Conservation (phyloP, 2,888 invertebrate genomes). For the Tetragonula carbonaria region DNA sequence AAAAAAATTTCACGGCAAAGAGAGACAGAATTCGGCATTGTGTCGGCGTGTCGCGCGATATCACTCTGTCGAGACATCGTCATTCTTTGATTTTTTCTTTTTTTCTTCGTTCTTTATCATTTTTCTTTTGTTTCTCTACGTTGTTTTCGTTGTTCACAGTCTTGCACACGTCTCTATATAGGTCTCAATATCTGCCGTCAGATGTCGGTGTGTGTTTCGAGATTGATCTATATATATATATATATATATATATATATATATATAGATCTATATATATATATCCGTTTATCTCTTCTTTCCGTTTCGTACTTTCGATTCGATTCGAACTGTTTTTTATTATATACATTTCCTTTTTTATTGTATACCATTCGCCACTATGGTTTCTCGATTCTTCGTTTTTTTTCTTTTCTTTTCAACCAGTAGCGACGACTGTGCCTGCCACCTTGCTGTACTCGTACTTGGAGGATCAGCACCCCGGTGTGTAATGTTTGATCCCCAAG, state of each 20-base stretch:
- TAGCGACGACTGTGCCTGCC: conserved; percentile 81
- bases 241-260: neutral
- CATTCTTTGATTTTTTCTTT: conserved; percentile 59
- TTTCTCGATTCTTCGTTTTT: conserved; percentile 57
- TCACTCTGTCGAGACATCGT: conserved; percentile 52
- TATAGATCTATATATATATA: neutral
- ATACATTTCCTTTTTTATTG: conserved; percentile 48
- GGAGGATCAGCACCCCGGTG: conserved; percentile 77
- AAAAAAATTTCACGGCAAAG: conserved; percentile 2
- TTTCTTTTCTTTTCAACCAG: conserved; percentile 58
- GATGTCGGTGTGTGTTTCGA: conserved; percentile 64
- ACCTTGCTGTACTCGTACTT: conserved; percentile 80
- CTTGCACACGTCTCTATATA: conserved; percentile 1
- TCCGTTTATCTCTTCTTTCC: conserved; percentile 58
- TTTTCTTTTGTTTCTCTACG: conserved; percentile 36
- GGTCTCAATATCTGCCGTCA: conserved; percentile 47
- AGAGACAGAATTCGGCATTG: conserved; percentile 45
- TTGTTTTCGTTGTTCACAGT: conserved; percentile 40
- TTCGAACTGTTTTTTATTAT: conserved; percentile 30
- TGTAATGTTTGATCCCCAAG: conserved; percentile 74
- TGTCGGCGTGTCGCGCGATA: conserved; percentile 38
- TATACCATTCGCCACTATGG: conserved; percentile 67
- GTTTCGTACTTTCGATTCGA: conserved; percentile 48
- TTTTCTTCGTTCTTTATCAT: conserved; percentile 21
- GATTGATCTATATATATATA: conserved; percentile 29